phyloP scores from a whole-genome alignment of 2,113 vertebrate species.

The Tor tambroides region DNA sequence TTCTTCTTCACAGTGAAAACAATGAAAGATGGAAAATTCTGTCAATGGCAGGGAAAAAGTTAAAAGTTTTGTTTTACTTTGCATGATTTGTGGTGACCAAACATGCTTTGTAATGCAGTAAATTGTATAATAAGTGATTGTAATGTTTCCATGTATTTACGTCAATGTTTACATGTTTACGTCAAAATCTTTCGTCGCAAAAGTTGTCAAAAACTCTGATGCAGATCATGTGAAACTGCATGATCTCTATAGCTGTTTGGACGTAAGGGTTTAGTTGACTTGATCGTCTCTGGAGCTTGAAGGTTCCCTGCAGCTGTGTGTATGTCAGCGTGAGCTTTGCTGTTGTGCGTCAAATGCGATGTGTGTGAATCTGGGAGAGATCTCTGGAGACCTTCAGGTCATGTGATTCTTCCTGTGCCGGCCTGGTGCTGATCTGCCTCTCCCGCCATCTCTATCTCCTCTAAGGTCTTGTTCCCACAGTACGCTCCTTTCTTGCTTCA shows the following conservation, averaged over 20 bases:
- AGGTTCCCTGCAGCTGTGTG: constrained; percentile 26
- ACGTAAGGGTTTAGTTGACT: background rate
- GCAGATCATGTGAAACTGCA: background rate
- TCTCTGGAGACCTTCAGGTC: constrained; percentile 44
- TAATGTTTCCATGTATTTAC: background rate
- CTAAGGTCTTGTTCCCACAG: constrained; percentile 27
- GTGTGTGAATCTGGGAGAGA: constrained; percentile 27
- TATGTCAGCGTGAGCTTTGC: background rate
- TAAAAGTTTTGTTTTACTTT: background rate
- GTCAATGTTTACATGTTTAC: background rate
- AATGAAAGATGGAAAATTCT: too few relatives aligned
- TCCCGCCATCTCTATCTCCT: constrained; percentile 18
- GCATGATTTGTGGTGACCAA: background rate
- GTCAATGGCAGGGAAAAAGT: too few relatives aligned
- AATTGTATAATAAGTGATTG: background rate
- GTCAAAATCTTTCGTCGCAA: background rate
- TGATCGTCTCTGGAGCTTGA: background rate
- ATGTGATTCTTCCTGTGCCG: constrained; percentile 49
- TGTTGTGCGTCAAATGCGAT: constrained; percentile 32
- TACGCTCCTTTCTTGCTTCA: constrained; percentile 26
- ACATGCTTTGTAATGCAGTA: background rate
- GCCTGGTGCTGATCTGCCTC: constrained; percentile 41
- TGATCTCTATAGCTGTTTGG: background rate
- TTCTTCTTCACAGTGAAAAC: too few relatives aligned
- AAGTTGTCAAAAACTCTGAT: background rate